Evolutionary conservation across 2,888 invertebrate species (phyloP).

Genomic region (Azorinus chamasolen): DNA sequence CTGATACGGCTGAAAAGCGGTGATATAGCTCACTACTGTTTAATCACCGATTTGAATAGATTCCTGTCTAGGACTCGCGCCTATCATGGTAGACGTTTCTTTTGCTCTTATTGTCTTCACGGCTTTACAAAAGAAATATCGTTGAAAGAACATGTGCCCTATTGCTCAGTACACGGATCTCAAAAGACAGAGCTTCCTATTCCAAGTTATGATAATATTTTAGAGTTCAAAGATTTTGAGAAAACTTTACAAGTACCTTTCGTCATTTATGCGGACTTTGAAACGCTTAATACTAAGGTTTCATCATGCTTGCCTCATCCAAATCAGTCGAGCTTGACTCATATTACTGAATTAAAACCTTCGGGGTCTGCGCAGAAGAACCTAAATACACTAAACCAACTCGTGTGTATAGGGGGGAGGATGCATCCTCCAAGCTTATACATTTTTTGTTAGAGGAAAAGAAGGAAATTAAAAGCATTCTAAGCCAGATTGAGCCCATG

Average conservation of each 20-base stretch:
- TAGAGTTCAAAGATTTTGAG: slow-evolving; percentile 49
- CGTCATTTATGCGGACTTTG: slow-evolving; percentile 51
- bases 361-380: slow-evolving; percentile 36
- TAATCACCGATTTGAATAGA: slow-evolving; percentile 51
- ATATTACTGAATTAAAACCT: slow-evolving; percentile 22
- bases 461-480: no score
- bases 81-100: slow-evolving; percentile 10
- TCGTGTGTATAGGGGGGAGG: no score
- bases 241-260: slow-evolving; percentile 41
- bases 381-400: no score
- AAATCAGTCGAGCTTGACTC: background rate
- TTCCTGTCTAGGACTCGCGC: slow-evolving; percentile 47
- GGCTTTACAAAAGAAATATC: slow-evolving; percentile 23
- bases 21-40: slow-evolving; percentile 48
- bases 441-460: no score
- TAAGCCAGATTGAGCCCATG: no score
- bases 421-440: no score
- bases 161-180: slow-evolving; percentile 34
- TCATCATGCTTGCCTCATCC: slow-evolving; percentile 45
- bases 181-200: slow-evolving; percentile 38
- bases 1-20: slow-evolving; percentile 44
- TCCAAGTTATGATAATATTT: slow-evolving; percentile 12
- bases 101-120: slow-evolving; percentile 39
- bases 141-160: slow-evolving; percentile 23
- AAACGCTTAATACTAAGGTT: slow-evolving; percentile 35